Evolutionary conservation across 2,113 vertebrate genomes (phyloP).

Genomic region (Macquaria australasica): DNA sequence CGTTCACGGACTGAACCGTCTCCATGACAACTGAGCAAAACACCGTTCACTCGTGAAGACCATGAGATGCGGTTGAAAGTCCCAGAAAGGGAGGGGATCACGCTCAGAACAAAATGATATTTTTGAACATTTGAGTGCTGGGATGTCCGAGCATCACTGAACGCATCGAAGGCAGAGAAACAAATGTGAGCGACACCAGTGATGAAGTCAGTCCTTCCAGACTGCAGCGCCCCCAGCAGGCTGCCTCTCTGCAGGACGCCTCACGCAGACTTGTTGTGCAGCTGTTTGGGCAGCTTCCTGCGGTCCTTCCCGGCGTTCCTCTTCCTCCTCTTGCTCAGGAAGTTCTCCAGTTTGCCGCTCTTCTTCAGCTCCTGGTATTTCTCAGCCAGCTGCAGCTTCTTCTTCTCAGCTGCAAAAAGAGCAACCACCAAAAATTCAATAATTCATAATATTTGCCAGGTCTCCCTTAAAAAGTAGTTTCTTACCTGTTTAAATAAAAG

Average conservation of each 20-base stretch:
- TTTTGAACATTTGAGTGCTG: no score
- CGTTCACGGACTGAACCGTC: neutral
- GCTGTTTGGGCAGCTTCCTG: constrained; percentile 86
- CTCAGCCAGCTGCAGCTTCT: constrained; percentile 90
- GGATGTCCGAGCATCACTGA: neutral
- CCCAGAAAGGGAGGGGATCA: neutral
- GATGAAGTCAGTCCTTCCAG: neutral
- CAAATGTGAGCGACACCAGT: neutral
- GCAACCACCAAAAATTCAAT: neutral
- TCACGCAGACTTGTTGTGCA: constrained; percentile 36
- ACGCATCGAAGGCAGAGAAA: neutral
- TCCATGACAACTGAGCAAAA: neutral
- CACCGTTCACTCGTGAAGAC: no score
- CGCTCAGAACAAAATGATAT: no score
- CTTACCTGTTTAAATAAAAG: no score
- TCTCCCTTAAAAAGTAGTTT: no score
- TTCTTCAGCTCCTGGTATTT: constrained; percentile 92
- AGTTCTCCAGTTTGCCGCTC: constrained; percentile 93
- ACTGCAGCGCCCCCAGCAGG: neutral
- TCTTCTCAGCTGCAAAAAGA: constrained; percentile 86
- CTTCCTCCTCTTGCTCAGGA: constrained; percentile 94
- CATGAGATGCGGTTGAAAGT: neutral
- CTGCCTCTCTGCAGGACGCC: neutral
- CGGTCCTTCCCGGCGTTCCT: constrained; percentile 94
- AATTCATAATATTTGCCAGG: no score